Conservation (phyloP, 2,113 vertebrate species). For the Trachemys scripta region DNA sequence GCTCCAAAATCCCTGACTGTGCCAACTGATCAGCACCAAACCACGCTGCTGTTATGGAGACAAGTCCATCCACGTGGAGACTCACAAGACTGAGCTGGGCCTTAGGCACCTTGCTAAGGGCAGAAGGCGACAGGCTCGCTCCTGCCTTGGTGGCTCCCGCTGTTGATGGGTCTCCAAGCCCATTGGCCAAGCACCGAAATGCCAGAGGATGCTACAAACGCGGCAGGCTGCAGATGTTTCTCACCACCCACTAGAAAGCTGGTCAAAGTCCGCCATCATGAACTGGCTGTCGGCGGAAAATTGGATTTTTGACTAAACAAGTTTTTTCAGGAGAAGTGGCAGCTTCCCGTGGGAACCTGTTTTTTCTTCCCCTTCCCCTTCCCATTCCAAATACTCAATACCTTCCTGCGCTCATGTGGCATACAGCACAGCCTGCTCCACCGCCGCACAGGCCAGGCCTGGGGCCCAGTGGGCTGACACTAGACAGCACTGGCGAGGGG, state of each 20-base stretch:
- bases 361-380: not conserved
- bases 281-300: not conserved
- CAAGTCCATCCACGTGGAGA: not conserved
- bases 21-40: not conserved
- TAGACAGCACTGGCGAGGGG: not conserved
- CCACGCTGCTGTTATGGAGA: not conserved
- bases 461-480: not conserved
- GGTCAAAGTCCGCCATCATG: not conserved
- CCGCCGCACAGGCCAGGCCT: not conserved
- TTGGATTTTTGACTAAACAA: not conserved
- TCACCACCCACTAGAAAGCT: not conserved
- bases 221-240: not conserved
- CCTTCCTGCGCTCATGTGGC: no score
- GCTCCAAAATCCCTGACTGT: not conserved
- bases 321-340: not conserved
- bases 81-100: not conserved
- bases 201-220: not conserved
- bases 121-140: not conserved
- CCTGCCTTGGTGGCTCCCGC: not conserved
- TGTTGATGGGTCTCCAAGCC: not conserved
- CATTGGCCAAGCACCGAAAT: not conserved
- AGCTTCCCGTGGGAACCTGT: not conserved
- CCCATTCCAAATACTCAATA: not conserved
- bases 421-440: not conserved
- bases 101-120: no score